A percentile compares a stretch with the other conserved stretches of the same genome.
Conservation (phyloP, 2,797 vertebrate genomes). For the Vespertilio murinus region DNA sequence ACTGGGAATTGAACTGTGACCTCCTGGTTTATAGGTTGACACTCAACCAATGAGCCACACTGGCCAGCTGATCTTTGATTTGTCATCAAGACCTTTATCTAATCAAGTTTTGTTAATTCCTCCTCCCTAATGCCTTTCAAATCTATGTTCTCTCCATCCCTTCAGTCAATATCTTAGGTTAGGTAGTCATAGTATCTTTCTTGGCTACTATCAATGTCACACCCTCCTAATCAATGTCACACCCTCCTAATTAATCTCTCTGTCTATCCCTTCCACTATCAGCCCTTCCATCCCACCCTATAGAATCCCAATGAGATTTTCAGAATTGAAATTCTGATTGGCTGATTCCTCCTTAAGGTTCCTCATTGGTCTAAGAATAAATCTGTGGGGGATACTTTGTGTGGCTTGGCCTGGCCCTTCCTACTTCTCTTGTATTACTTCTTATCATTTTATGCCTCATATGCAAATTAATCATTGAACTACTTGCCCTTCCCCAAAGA, state of each 20-base stretch:
- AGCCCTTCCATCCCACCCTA: background rate
- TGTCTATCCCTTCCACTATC: rapidly evolving
- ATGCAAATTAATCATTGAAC: background rate
- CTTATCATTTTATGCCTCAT: background rate
- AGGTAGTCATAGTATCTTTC: background rate
- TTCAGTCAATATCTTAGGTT: background rate
- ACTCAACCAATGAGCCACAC: too few relatives aligned
- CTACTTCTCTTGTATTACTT: background rate
- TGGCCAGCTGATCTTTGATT: too few relatives aligned
- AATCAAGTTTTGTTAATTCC: background rate
- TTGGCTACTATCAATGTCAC: too few relatives aligned
- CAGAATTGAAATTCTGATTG: background rate
- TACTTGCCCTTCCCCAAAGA: background rate
- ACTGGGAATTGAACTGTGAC: too few relatives aligned
- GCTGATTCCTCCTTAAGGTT: background rate
- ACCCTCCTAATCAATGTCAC: background rate
- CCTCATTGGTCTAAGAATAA: background rate
- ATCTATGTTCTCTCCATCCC: background rate
- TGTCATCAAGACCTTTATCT: background rate
- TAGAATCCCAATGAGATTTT: background rate
- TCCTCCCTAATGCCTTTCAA: background rate
- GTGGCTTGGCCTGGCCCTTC: background rate
- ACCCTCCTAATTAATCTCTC: background rate
- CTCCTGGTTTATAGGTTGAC: too few relatives aligned
- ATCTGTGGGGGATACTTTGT: background rate